These are phyloP conservation scores for Glossophaga mutica DNA, from an alignment of 2,797 vertebrate genomes.

Conservation along the genomic window DNA sequence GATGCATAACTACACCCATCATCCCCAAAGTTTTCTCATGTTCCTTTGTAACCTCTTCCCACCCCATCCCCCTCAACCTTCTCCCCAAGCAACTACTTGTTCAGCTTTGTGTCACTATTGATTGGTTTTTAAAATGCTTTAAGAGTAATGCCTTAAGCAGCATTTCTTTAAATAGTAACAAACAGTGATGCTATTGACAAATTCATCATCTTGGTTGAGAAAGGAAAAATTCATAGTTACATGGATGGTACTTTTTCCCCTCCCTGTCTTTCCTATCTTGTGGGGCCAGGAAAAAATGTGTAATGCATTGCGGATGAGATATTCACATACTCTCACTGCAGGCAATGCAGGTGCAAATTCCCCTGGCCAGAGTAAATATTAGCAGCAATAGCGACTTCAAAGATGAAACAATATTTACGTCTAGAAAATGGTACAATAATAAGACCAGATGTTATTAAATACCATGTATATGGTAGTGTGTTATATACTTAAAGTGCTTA, in stretches of 20 bases:
- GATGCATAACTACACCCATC: accelerated
- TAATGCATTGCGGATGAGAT: accelerated
- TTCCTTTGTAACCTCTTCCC: accelerated
- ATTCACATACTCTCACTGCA: accelerated
- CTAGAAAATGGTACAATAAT: not conserved
- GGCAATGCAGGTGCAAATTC: not conserved
- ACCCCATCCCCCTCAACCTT: accelerated
- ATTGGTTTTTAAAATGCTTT: too few species aligned
- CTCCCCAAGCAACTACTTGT: not conserved
- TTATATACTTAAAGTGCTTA: not conserved
- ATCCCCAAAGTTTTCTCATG: too few species aligned
- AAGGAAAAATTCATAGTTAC: not conserved
- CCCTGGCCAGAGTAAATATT: not conserved
- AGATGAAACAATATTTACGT: not conserved
- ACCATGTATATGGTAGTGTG: not conserved
- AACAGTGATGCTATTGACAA: not conserved
- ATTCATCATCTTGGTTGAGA: not conserved
- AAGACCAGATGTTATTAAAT: not conserved
- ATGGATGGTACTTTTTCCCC: not conserved
- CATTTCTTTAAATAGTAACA: not conserved
- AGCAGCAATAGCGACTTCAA: not conserved
- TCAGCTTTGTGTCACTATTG: not conserved
- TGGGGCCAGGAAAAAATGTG: not conserved
- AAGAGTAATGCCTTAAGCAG: not conserved
- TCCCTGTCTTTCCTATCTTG: not conserved